Evolutionary conservation across 2,113 vertebrate genomes (phyloP).

Genomic region (Bombycilla garrulus): DNA sequence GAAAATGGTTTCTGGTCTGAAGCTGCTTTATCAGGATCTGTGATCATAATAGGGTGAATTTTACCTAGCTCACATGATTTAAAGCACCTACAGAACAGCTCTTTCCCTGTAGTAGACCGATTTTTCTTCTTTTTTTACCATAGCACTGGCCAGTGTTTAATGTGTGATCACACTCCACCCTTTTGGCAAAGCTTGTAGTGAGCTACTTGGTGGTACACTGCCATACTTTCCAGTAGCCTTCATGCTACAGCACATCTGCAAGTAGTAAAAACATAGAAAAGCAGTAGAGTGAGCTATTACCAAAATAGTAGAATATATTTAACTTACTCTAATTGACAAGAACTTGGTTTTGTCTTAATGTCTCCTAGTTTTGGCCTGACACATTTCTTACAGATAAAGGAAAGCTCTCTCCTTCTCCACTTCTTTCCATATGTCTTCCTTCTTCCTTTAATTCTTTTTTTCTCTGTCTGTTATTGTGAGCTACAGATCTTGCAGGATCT

Average conservation of each 20-base stretch:
- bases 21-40: neutral
- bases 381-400: neutral
- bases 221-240: neutral
- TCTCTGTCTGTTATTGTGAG: neutral
- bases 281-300: neutral
- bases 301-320: neutral
- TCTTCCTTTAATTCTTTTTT: neutral
- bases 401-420: neutral
- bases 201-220: neutral
- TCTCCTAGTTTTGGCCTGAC: neutral
- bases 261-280: neutral
- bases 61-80: neutral
- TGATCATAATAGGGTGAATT: neutral
- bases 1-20: neutral
- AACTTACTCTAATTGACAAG: neutral
- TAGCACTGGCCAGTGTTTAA: neutral
- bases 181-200: neutral
- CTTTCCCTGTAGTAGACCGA: neutral
- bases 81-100: neutral
- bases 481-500: conserved; percentile 27
- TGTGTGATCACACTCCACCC: neutral
- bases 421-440: neutral
- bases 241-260: neutral
- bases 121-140: neutral
- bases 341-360: neutral